Evolutionary conservation across 1,140 invertebrate species (phyloP), one percentile per base, ranked within the genome.

Genomic region (Drosophila ohnishii): DNA sequence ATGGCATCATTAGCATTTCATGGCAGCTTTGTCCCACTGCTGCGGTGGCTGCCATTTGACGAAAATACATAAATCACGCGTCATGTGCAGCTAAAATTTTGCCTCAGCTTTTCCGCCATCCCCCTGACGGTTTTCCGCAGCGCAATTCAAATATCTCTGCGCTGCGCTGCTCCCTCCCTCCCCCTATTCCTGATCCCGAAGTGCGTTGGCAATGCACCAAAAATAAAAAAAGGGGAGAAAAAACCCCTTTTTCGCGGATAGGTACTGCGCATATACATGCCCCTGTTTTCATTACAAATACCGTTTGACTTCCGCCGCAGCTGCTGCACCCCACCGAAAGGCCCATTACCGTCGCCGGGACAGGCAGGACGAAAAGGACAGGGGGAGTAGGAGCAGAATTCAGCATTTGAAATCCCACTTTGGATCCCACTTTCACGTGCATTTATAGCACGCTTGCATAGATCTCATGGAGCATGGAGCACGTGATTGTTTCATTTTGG

Each of bases 51-150:
- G 84, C 84, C 84, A 87, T 87, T 87, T 87, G 84, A 88, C 84
- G 80, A 87, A 87, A 87, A 87, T 87, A 87, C 84, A 88, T 88
- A 87, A 87, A 87, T 87, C 84, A 88, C 84, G 84, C 84, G 84
- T 88, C 84, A 87, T 87, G 85, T 87, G 84, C 84, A 87, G 84
- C 84, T 75, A 70, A 69, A 87, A 75, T 78, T 78, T 75, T 55
- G 9, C 42, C 56, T 28, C 5, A 45, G 16, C 40, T 35, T 28
- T 45, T 50, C 22, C 32, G 8, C 30, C 13, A 5, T 28, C 22
- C 19, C 11, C 13, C 13, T 32, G 3, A 5, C 9, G 9, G 25
- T 37, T 30, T 35, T 30, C 40, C 34, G 45, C 35, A 28, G 59
- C 67, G 61, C 79, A 86, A 87, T 86, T 76, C 83, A 86, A 86